Evolutionary conservation across 2,888 invertebrate species (phyloP).

Genomic region (Venustoraphidia nigricollis): DNA sequence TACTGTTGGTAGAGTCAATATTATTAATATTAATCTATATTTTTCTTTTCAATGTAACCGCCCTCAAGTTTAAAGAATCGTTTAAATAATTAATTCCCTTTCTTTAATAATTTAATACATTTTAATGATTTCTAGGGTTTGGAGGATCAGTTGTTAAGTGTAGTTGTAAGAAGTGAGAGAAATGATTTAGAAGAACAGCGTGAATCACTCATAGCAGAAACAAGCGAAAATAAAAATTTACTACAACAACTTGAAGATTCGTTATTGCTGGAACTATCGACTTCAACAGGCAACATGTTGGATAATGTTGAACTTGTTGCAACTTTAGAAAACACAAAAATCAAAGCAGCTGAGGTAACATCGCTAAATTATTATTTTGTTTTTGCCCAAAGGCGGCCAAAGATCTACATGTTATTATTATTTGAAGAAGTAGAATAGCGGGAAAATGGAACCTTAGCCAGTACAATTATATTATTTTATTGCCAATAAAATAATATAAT

Average conservation of each 20-base stretch:
- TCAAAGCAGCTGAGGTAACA: slow-evolving; percentile 64
- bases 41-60: no score
- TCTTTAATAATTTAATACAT: no score
- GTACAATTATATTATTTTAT: no score
- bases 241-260: slow-evolving; percentile 76
- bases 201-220: slow-evolving; percentile 67
- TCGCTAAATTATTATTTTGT: slow-evolving; percentile 1
- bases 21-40: no score
- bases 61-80: no score
- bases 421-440: no score
- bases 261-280: slow-evolving; percentile 65
- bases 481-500: no score
- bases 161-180: slow-evolving; percentile 75
- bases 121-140: slow-evolving; percentile 40
- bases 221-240: slow-evolving; percentile 71
- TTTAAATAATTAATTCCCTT: no score
- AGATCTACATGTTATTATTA: no score
- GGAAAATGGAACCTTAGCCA: no score
- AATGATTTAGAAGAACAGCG: slow-evolving; percentile 79
- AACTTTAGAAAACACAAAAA: slow-evolving; percentile 79
- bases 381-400: no score
- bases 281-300: slow-evolving; percentile 81
- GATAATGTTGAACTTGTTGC: slow-evolving; percentile 77
- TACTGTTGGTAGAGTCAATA: no score
- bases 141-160: slow-evolving; percentile 80